Evolutionary conservation across 2,888 invertebrate genomes (phyloP).

Genomic region (Omphaloscelis lunosa): DNA sequence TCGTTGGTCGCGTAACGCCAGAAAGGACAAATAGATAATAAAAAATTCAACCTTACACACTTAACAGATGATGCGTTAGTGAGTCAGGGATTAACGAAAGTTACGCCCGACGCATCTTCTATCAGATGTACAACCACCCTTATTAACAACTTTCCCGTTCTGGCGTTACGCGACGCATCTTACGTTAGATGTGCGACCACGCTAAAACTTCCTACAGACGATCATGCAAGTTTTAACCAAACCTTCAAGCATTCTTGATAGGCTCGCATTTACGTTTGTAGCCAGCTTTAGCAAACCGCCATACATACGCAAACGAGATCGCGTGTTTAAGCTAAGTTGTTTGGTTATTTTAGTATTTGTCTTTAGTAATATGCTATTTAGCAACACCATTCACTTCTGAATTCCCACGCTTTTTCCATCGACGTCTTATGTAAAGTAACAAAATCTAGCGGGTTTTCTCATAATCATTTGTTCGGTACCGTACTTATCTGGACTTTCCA

Average conservation of each 20-base stretch:
- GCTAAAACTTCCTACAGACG: slow-evolving; percentile 1
- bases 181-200: no score
- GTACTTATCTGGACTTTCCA: not conserved
- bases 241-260: not conserved
- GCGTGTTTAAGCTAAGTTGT: slow-evolving; percentile 49
- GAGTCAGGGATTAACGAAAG: no score
- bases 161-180: no score
- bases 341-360: slow-evolving; percentile 48
- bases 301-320: slow-evolving; percentile 35
- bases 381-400: slow-evolving; percentile 42
- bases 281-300: slow-evolving; percentile 12
- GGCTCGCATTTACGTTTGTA: not conserved
- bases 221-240: not conserved
- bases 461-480: not conserved
- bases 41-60: no score
- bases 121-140: no score
- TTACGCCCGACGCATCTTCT: no score
- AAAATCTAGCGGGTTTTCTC: not conserved
- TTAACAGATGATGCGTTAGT: no score
- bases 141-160: no score
- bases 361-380: slow-evolving; percentile 52
- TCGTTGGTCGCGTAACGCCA: no score
- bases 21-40: no score
- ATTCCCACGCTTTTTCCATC: slow-evolving; percentile 46
- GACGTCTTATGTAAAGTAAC: not conserved